phyloP scores from a whole-genome alignment of 2,888 invertebrate species.

The Limenitis camilla region DNA sequence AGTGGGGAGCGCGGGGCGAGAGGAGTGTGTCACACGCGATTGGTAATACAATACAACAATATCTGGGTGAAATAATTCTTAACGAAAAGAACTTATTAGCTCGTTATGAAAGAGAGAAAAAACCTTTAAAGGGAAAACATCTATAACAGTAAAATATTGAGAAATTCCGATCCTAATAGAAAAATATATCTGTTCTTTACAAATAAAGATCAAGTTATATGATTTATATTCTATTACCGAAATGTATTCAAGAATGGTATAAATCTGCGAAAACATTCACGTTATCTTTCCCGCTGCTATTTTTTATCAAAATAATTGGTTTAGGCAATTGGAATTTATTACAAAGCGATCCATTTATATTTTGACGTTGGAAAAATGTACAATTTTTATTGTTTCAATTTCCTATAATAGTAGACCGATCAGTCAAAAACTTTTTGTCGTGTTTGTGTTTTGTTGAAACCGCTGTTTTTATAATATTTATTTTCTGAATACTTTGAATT shows the following conservation, averaged over 20 bases:
- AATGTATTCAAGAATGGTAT: not conserved
- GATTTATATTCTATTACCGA: not conserved
- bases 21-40: too few relatives aligned
- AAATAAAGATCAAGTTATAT: too few relatives aligned
- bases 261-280: not conserved
- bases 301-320: conserved; percentile 6
- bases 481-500: too few relatives aligned
- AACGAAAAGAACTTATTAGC: too few relatives aligned
- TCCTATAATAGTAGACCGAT: conserved; percentile 39
- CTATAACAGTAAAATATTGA: too few relatives aligned
- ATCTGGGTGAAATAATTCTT: too few relatives aligned
- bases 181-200: too few relatives aligned
- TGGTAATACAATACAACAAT: too few relatives aligned
- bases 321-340: conserved; percentile 9
- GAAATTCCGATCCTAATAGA: too few relatives aligned
- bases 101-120: too few relatives aligned
- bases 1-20: too few relatives aligned
- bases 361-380: conserved; percentile 15
- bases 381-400: conserved; percentile 27
- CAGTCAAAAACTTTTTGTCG: conserved; percentile 44
- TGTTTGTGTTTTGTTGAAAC: conserved; percentile 29
- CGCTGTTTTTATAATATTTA: not conserved
- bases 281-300: not conserved
- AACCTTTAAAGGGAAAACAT: too few relatives aligned
- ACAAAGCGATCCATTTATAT: conserved; percentile 17